Evolutionary conservation across 2,888 invertebrate genomes (phyloP).

Genomic region (Allacma fusca): DNA sequence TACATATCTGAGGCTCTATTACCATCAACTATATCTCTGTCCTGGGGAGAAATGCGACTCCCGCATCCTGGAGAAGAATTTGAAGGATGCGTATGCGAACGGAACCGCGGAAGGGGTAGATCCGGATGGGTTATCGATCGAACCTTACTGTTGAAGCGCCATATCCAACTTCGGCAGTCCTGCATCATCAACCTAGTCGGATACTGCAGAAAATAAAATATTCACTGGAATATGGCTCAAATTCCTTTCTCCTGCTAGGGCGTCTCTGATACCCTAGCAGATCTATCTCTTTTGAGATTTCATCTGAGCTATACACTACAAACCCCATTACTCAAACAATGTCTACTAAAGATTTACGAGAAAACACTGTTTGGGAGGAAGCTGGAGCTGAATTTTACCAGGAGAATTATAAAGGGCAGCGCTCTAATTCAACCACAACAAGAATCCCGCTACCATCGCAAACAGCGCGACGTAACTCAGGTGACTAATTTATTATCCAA

Average conservation of each 20-base stretch:
- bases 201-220: neutral
- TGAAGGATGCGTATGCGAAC: neutral
- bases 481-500: neutral
- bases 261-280: neutral
- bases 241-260: neutral
- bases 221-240: slow-evolving; percentile 44
- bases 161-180: slow-evolving; percentile 30
- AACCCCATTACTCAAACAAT: slow-evolving; percentile 16
- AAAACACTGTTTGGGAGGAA: slow-evolving; percentile 77
- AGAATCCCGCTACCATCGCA: slow-evolving; percentile 55
- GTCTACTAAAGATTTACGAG: slow-evolving; percentile 64
- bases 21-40: neutral
- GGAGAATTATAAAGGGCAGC: slow-evolving; percentile 73
- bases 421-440: slow-evolving; percentile 44
- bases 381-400: slow-evolving; percentile 86
- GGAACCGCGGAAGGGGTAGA: neutral
- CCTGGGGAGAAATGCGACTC: neutral
- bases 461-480: slow-evolving; percentile 53
- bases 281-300: neutral
- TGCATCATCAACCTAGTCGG: neutral
- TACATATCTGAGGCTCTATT: too few relatives aligned
- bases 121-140: slow-evolving; percentile 33
- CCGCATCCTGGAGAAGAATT: slow-evolving; percentile 13
- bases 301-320: neutral
- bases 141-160: slow-evolving; percentile 16